Conservation (phyloP, 1,140 invertebrate species). For the Diorhabda carinulata region DNA sequence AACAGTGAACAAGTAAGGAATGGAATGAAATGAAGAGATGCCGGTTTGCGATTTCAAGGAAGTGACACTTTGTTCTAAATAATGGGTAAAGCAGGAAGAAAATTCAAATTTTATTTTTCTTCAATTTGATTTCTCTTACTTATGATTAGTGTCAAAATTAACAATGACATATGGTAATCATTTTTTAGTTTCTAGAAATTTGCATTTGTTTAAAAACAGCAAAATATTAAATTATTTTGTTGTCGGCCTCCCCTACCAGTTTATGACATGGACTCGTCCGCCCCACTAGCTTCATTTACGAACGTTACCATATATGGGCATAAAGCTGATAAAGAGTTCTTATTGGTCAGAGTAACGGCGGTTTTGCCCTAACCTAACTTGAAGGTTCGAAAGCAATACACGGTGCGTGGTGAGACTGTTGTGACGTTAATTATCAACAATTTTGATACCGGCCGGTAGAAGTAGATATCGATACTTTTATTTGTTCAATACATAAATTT, state of each 20-base stretch:
- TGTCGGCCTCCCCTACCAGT: conserved; percentile 32
- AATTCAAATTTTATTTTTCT: conserved; percentile 35
- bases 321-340: conserved; percentile 59
- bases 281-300: conserved; percentile 52
- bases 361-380: conserved; percentile 24
- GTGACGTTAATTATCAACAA: not conserved
- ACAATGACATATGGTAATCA: conserved; percentile 22
- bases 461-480: no score
- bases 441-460: conserved; percentile 6
- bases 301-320: conserved; percentile 75
- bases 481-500: no score
- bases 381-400: conserved; percentile 10
- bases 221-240: conserved; percentile 13
- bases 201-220: conserved; percentile 17
- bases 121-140: not conserved
- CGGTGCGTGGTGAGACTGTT: not conserved
- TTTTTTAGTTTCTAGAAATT: conserved; percentile 16
- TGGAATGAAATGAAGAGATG: conserved; percentile 33
- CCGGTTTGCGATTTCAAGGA: conserved; percentile 36
- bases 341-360: conserved; percentile 55
- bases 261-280: conserved; percentile 34
- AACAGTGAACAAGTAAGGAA: conserved; percentile 40
- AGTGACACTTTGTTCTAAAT: conserved; percentile 26
- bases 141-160: not conserved
- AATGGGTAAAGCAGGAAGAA: conserved; percentile 26